These are phyloP conservation scores for Acanthisitta chloris DNA, from an alignment of 2,113 vertebrate genomes.

Conservation along the genomic window DNA sequence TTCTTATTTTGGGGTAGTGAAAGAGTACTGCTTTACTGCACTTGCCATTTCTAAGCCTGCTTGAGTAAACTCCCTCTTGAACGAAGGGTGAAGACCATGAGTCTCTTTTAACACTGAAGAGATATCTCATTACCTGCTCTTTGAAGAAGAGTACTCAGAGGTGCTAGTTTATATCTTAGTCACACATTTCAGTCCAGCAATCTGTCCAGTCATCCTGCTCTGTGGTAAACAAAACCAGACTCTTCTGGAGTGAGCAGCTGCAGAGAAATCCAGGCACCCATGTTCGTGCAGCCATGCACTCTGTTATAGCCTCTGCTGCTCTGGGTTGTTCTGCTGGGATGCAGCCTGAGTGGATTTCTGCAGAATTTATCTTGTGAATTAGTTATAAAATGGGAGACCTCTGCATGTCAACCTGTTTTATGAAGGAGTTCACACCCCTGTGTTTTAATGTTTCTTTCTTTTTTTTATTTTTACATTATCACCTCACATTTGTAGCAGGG, in stretches of 20 bases:
- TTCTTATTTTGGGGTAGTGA: not conserved
- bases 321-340: not conserved
- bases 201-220: not conserved
- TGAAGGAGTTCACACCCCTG: not conserved
- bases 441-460: not conserved
- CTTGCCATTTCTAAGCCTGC: not conserved
- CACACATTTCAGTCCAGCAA: not conserved
- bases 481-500: not conserved
- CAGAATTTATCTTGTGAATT: not conserved
- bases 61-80: not conserved
- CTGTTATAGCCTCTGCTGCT: not conserved
- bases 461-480: not conserved
- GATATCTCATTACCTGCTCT: not conserved
- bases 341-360: not conserved
- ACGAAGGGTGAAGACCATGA: not conserved
- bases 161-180: not conserved
- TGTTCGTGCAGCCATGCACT: not conserved
- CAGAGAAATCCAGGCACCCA: not conserved
- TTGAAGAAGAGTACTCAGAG: not conserved
- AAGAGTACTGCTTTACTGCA: not conserved
- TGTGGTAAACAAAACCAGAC: not conserved
- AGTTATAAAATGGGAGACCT: not conserved
- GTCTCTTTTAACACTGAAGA: not conserved
- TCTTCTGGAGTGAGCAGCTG: not conserved
- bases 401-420: not conserved